Conservation (phyloP, 2,888 invertebrate species). For the Aphidius colemani region DNA sequence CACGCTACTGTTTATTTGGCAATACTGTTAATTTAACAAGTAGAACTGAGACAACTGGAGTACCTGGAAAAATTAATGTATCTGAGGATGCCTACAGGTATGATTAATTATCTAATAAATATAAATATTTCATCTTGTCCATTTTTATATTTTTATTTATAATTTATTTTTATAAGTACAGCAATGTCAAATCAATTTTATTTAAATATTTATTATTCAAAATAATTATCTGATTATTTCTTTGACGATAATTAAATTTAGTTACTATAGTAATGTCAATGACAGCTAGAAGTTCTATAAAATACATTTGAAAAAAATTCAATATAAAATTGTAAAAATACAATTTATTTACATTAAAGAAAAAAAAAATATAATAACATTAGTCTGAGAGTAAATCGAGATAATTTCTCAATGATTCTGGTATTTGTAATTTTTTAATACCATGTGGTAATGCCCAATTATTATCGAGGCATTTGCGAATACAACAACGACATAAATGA, state of each 20-base stretch:
- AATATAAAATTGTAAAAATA: too few species aligned
- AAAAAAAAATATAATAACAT: slow-evolving; percentile 32
- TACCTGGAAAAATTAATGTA: slow-evolving; percentile 86
- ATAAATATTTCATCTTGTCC: neutral
- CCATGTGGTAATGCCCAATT: slow-evolving; percentile 78
- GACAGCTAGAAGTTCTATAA: neutral
- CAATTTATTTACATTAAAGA: neutral
- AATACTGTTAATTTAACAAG: slow-evolving; percentile 94
- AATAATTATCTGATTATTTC: neutral
- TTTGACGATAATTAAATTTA: slow-evolving; percentile 1
- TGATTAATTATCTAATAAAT: slow-evolving; percentile 42
- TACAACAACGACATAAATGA: slow-evolving; percentile 75
- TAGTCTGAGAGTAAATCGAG: slow-evolving; percentile 76
- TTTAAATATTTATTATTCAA: neutral
- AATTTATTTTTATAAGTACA: too few species aligned
- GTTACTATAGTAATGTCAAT: neutral
- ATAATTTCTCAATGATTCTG: slow-evolving; percentile 70
- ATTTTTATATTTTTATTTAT: neutral
- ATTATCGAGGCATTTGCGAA: slow-evolving; percentile 69
- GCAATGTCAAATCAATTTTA: neutral
- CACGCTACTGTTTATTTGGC: slow-evolving; percentile 86
- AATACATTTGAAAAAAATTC: slow-evolving; percentile 20
- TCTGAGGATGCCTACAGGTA: slow-evolving; percentile 91
- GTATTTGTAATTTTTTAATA: slow-evolving; percentile 71
- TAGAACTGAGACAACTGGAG: slow-evolving; percentile 90